Evolutionary conservation across 2,888 invertebrate genomes (phyloP), one percentile per base, ranked within the genome.

Genomic region (Busseola fusca): DNA sequence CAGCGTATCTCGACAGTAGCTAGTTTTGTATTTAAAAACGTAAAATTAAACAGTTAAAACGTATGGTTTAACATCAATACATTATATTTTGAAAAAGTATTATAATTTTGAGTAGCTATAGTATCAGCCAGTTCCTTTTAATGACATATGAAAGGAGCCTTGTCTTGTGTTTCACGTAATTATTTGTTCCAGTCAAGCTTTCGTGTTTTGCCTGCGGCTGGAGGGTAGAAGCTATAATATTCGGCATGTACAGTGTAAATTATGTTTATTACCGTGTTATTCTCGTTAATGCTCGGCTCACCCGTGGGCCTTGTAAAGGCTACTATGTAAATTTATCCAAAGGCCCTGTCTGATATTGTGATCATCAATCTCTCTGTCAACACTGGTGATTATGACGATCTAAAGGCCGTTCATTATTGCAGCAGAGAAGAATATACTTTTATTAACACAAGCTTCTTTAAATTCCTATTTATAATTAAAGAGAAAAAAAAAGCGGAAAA

Each of bases 111-210:
- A 54, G 42, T 16, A 9, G 18, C 27, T 0, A 4, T 1, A 9
- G 34, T 25, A 40, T 6, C 30, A 21, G n/a, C 40, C 25, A 40
- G 45, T 78, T 78, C 69, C 74, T 78, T 74, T 74, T 74, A 74
- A 79, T 70, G 78, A 75, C 5, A 37, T 21, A 30, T 18, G 18
- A n/a, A 16, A 56, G 30, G 18, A 30, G 37, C 14, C 54, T 63
- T 54, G 62, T 42, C 30, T 64, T 56, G 7, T 45, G n/a, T 64
- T 66, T 58, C 14, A 34, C 18, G 48, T 54, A 63, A 69, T 74
- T 58, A 45, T 50, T 45, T 48, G 16, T 63, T 25, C 18, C 18
- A 77, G 30, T 50, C 7, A 48, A 48, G 56, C 16, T 64, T 56
- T 27, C 34, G 14, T 45, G 57, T 25, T 12, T 50, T 18, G 45